Evolutionary conservation across 2,113 vertebrate species (phyloP), one percentile per base, ranked within the genome.

Genomic region (Hydrochoerus hydrochaeris): DNA sequence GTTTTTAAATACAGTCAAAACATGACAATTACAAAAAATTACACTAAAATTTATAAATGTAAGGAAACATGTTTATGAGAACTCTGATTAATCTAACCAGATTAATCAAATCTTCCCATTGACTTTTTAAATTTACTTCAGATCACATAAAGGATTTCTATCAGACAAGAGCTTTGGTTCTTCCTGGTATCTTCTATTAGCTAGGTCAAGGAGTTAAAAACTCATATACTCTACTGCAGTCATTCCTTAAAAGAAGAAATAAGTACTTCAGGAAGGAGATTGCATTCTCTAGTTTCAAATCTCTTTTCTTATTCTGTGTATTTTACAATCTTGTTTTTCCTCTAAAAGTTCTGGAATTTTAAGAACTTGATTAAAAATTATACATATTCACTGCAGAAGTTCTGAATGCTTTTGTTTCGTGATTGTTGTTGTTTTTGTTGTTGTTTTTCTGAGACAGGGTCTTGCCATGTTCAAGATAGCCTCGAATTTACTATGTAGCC

Each of bases 361-460:
- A 97, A 75, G 62, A 93, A 91, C 32, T 67, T 95, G 35, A 86
- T 86, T 80, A 91, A 89, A 96, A 96, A 44, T 81, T 85, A 22
- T n/a, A 88, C 85, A 52, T 20, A 75, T 22, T 91, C 60, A 91
- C 83, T 62, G 95, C 10, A 78, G 41, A 90, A 62, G 9, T 57
- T 88, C 77, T 26, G 58, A 78, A 78, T 78, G 13, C 26, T 78
- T 78, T 30, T 78, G 26, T 20, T 69, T n/a, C 20, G 3, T 78
- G 46, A 6, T 24, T 41, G 38, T 24, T 73, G 38, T 41, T 49
- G 44, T 78, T 49, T 49, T n/a, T n/a, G n/a, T n/a, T 30, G 5
- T 28, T 49, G 44, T 78, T 49, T 49, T 78, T 49, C 26, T 77
- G 28, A 46, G 41, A 49, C 26, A 77, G 73, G 12, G 6, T 49